These are phyloP conservation scores for Trinorchestia longiramus DNA, from an alignment of 1,140 invertebrate genomes.

Conservation along the genomic window DNA sequence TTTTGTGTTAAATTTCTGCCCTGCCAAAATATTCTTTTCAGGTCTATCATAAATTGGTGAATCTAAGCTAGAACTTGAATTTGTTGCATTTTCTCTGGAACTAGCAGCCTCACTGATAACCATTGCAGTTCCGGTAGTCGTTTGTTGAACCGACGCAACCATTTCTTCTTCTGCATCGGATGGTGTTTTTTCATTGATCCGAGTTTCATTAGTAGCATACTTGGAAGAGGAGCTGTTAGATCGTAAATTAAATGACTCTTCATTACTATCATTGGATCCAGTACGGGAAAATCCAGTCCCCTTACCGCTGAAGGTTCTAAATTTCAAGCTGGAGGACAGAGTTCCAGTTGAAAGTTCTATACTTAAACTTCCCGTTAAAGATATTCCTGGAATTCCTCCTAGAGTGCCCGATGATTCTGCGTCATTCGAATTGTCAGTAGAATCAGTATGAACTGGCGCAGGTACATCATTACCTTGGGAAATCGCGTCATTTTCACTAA, in stretches of 20 bases:
- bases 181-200: neutral
- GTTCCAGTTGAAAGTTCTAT: neutral
- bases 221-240: neutral
- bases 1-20: neutral
- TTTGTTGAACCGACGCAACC: neutral
- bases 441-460: neutral
- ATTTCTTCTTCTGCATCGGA: neutral
- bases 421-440: neutral
- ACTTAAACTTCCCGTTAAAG: neutral
- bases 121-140: neutral
- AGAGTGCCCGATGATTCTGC: neutral
- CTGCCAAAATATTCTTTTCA: neutral
- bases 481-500: neutral
- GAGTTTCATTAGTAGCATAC: neutral
- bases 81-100: neutral
- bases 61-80: neutral
- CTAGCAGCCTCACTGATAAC: neutral
- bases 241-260: neutral
- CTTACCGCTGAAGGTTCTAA: neutral
- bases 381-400: neutral
- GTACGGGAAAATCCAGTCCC: neutral
- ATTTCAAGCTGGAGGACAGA: neutral
- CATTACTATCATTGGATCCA: neutral
- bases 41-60: neutral
- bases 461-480: neutral